These are phyloP conservation scores for Agelastica alni DNA, from an alignment of 2,888 invertebrate species.

Conservation along the genomic window DNA sequence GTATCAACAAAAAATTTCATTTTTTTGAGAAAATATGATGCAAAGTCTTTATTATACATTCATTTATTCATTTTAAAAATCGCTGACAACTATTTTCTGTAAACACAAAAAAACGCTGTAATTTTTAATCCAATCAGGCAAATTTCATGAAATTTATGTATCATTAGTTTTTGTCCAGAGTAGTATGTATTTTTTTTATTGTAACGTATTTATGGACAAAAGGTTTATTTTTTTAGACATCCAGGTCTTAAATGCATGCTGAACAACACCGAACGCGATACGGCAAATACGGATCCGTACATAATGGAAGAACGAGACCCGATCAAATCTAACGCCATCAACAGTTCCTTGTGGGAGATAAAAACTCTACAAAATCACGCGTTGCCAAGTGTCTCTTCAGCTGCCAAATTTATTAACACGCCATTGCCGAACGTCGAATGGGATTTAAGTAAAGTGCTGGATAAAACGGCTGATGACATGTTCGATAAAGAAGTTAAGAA, in stretches of 20 bases:
- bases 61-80: no score
- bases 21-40: no score
- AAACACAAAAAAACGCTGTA: no score
- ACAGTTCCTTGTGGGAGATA: constrained; percentile 94
- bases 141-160: no score
- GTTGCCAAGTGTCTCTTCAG: constrained; percentile 71
- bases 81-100: no score
- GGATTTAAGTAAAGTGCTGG: constrained; percentile 69
- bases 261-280: constrained; percentile 58
- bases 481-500: constrained; percentile 79
- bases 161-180: no score
- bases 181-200: no score
- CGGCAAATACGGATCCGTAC: constrained; percentile 77
- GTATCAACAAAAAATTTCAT: no score
- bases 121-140: no score
- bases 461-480: constrained; percentile 67
- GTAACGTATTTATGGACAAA: no score
- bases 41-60: no score
- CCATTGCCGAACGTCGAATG: constrained; percentile 70
- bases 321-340: constrained; percentile 75
- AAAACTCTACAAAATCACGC: constrained; percentile 75
- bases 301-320: constrained; percentile 82
- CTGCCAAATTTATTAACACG: constrained; percentile 72
- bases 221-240: constrained; percentile 66
- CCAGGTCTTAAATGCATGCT: constrained; percentile 75